Percentiles rank a stretch among this genome's conserved stretches.
Conservation (phyloP, 2,113 vertebrate genomes). For the Baryphthengus martii region DNA sequence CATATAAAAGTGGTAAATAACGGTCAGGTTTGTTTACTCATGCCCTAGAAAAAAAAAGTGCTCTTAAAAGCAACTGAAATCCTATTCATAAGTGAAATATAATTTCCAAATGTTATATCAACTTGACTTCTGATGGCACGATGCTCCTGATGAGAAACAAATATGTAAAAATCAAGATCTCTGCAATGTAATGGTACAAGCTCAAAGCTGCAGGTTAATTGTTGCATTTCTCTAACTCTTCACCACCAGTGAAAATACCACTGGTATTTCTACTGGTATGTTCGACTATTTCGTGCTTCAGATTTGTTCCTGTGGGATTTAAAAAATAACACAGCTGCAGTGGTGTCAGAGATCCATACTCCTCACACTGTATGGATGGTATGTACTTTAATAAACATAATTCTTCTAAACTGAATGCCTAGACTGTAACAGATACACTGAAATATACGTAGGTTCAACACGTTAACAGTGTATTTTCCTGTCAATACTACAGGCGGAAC, state of each 20-base stretch:
- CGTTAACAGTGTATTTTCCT: neutral
- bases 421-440: neutral
- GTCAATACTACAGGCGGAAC: neutral
- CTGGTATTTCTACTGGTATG: neutral
- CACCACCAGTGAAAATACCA: neutral
- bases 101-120: neutral
- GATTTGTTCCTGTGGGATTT: neutral
- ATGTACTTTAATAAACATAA: neutral
- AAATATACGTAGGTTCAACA: neutral
- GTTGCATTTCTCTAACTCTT: neutral
- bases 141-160: neutral
- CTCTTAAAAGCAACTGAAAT: neutral
- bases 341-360: neutral
- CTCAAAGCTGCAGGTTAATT: neutral
- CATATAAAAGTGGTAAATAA: neutral
- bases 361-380: neutral
- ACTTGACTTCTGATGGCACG: neutral
- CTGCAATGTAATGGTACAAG: neutral
- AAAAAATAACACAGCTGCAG: neutral
- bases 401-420: neutral
- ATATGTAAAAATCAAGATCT: neutral
- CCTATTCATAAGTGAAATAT: neutral
- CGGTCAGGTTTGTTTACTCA: neutral
- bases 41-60: neutral
- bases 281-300: neutral